A percentile compares a stretch with the other conserved stretches of the same genome.
phyloP scores from a whole-genome alignment of 2,888 invertebrate genomes.

The Dicyrtoma fusca region DNA sequence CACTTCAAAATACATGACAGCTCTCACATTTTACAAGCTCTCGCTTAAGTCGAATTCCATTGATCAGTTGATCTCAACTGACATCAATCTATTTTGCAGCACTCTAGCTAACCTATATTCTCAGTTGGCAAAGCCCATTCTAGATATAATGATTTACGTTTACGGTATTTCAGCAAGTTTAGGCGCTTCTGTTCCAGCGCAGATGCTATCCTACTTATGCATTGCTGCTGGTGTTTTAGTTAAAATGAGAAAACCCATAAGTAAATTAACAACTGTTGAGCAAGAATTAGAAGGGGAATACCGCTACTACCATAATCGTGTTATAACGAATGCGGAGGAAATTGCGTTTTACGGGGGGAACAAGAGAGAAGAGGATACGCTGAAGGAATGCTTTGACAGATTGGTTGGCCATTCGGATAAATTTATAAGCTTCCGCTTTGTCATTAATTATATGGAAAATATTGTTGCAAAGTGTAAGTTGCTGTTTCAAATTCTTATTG shows the following conservation, averaged over 20 bases:
- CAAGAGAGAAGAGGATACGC: slow-evolving; percentile 79
- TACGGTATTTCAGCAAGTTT: slow-evolving; percentile 84
- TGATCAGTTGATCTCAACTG: slow-evolving; percentile 92
- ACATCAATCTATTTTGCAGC: slow-evolving; percentile 97
- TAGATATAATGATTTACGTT: slow-evolving; percentile 93
- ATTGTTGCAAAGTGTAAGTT: slow-evolving; percentile 90
- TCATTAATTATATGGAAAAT: slow-evolving; percentile 94
- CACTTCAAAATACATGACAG: slow-evolving; percentile 91
- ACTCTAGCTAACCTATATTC: slow-evolving; percentile 94
- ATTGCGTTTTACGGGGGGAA: slow-evolving; percentile 71
- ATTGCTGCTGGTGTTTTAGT: slow-evolving; percentile 86
- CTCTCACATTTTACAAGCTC: slow-evolving; percentile 95
- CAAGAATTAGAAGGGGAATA: slow-evolving; percentile 99
- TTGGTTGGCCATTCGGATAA: slow-evolving; percentile 62
- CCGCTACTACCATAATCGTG: slow-evolving; percentile 91
- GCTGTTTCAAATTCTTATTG: neutral
- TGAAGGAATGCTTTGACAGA: slow-evolving; percentile 86
- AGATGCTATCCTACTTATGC: slow-evolving; percentile 85
- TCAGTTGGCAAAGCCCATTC: slow-evolving; percentile 90
- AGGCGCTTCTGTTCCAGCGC: slow-evolving; percentile 82
- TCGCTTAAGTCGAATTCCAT: slow-evolving; percentile 84
- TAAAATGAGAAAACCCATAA: slow-evolving; percentile 83
- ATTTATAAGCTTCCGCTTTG: slow-evolving; percentile 70
- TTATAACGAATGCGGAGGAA: slow-evolving; percentile 97
- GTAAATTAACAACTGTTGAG: slow-evolving; percentile 86